A percentile compares a stretch with the other conserved stretches of the same genome.
Evolutionary conservation across 64 coral and sea anemone species (phyloP).

Genomic region (Stichodactyla mertensii): DNA sequence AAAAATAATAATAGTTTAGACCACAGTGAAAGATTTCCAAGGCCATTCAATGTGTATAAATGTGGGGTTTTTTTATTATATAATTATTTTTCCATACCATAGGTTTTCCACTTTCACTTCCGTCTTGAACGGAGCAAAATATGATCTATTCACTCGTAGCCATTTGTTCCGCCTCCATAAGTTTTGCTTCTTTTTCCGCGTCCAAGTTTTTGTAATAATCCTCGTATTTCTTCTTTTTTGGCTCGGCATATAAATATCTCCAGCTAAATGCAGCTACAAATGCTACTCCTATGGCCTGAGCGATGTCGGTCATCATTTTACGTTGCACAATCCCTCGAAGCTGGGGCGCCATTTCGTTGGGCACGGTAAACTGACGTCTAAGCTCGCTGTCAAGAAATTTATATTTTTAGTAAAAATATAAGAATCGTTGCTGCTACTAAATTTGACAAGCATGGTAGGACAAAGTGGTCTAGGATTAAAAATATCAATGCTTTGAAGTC

Average conservation of each 20-base stretch:
- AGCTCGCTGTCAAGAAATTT: neutral
- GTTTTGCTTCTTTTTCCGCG: constrained; percentile 69
- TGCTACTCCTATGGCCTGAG: constrained; percentile 29
- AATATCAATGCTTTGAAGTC: neutral
- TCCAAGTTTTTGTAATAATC: constrained; percentile 70
- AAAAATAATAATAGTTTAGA: neutral
- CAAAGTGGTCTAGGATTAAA: neutral
- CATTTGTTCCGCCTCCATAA: constrained; percentile 46
- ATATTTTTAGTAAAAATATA: neutral
- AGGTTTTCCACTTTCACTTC: neutral
- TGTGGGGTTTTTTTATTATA: neutral
- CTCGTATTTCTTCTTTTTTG: constrained; percentile 50
- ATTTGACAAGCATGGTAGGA: neutral
- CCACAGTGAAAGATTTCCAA: neutral
- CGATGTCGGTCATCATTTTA: constrained; percentile 53
- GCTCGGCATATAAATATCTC: constrained; percentile 54
- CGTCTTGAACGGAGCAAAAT: neutral
- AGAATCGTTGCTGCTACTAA: neutral
- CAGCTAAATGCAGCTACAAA: constrained; percentile 32
- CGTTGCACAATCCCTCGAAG: constrained; percentile 55
- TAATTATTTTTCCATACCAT: neutral
- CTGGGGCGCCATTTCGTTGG: constrained; percentile 56
- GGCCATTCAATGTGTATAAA: neutral
- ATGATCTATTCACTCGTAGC: neutral
- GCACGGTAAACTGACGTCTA: neutral